Evolutionary conservation across 2,113 vertebrate species (phyloP), one percentile per base, ranked within the genome.

Genomic region (Uropsilus gracilis): DNA sequence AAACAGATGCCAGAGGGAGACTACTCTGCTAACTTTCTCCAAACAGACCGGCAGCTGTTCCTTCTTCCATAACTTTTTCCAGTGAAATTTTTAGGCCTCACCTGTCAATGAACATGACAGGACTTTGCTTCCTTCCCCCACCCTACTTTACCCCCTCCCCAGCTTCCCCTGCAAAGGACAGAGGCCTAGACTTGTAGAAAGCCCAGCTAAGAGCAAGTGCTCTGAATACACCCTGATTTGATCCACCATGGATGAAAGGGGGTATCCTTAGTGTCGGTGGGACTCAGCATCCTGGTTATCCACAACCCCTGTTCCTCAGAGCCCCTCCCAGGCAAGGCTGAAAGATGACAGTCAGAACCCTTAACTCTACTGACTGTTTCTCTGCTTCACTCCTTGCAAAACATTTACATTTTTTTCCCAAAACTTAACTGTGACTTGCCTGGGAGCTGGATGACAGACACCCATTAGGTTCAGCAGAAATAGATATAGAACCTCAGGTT

Each of bases 31-130:
- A 95, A 91, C 96, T 98, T 97, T 97, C 97, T 98, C 96, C 92
- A 97, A 97, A 98, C 96, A 97, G 0, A 37, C 93, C 0, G 81
- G 97, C 98, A 98, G 98, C 98, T 98, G 98, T 98, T 97, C 55
- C 85, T 96, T 97, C 91, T 98, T 97, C 96, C 97, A 88, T 77
- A 71, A 95, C 95, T 97, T 96, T 68, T 73, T 94, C 98, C 86
- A 97, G 80, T 95, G 98, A 98, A 98, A 98, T 98, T 98, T 98
- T 98, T 98, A 98, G 98, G 93, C 71, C 95, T 98, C 98, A 98
- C 98, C 98, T 98, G 98, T 98, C 97, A 94, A 96, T 32, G 73
- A 64, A 66, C 96, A 95, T 93, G 94, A 95, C 8, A 53, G 96
- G 61, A 37, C 92, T 94, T 69, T 95, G 72, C 77, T 75, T 91